phyloP scores from a whole-genome alignment of 2,797 vertebrate species.

The Anguilla obscura region DNA sequence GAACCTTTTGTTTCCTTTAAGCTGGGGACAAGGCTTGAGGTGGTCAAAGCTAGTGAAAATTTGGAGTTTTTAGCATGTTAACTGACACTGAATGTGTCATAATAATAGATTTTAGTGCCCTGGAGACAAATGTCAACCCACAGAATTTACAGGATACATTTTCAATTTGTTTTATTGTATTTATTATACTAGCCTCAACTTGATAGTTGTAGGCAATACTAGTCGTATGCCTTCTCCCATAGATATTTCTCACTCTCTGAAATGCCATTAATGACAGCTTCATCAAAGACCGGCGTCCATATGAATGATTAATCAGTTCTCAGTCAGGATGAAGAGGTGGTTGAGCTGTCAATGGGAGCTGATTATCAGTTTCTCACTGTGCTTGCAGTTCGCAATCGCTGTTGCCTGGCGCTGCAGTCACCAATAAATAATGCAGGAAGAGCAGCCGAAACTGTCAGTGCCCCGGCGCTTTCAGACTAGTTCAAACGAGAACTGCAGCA shows the following conservation, averaged over 20 bases:
- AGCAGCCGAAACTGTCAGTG: conserved; percentile 34
- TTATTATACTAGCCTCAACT: background rate
- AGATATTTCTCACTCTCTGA: background rate
- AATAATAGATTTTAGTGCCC: background rate
- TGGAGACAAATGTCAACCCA: background rate
- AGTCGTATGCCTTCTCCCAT: background rate
- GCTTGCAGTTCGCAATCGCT: conserved; percentile 14
- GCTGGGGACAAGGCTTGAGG: background rate
- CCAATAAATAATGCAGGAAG: conserved; percentile 42
- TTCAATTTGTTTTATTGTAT: background rate
- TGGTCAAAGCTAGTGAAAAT: background rate
- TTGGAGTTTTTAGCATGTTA: background rate
- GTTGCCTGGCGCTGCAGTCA: conserved; percentile 21
- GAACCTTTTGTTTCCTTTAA: background rate
- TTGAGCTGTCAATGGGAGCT: conserved; percentile 28
- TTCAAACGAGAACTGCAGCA: conserved; percentile 36
- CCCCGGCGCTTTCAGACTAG: conserved; percentile 35
- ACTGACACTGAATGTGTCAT: conserved; percentile 5
- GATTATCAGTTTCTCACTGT: conserved; percentile 31
- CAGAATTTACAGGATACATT: conserved; percentile 15
- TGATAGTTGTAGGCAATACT: background rate
- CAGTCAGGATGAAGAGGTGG: background rate
- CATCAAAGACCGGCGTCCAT: conserved; percentile 21
- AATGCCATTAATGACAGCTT: conserved; percentile 30
- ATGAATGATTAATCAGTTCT: conserved; percentile 31